A percentile compares a stretch with the other conserved stretches of the same genome.
Evolutionary conservation across 23 tunicate genomes (phyloP).

Genomic region (Trididemnum nubilum): DNA sequence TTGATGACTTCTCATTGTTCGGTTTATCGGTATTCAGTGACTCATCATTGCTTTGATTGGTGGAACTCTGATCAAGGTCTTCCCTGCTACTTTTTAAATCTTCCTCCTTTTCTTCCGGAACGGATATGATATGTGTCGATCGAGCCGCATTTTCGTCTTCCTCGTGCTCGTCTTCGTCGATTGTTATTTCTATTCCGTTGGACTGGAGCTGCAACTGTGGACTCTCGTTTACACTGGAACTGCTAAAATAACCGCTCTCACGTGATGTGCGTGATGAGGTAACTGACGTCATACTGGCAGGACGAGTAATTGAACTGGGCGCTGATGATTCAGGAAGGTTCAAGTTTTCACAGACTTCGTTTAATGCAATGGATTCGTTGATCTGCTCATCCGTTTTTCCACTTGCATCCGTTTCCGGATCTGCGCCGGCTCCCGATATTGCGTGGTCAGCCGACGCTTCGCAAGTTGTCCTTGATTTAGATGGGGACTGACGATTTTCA

Average conservation of each 20-base stretch:
- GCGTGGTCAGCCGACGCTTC: background rate
- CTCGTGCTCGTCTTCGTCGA: background rate
- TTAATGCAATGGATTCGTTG: background rate
- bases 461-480: background rate
- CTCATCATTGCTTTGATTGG: no score
- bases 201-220: constrained; percentile 20
- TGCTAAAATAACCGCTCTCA: constrained; percentile 78
- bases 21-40: background rate
- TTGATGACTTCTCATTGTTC: background rate
- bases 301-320: constrained; percentile 19
- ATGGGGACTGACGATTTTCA: constrained; percentile 5
- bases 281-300: constrained; percentile 54
- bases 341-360: background rate
- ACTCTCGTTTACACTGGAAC: constrained; percentile 33
- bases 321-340: background rate
- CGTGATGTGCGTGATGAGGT: constrained; percentile 74
- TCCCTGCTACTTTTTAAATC: background rate
- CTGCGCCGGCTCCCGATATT: background rate
- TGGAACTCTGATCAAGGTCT: background rate
- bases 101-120: constrained; percentile 27
- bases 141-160: background rate
- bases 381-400: background rate
- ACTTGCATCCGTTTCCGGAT: background rate
- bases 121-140: constrained; percentile 2
- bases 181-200: background rate